These are phyloP conservation scores for Spilogale gracilis DNA, from an alignment of 2,113 vertebrate species.

Conservation along the genomic window DNA sequence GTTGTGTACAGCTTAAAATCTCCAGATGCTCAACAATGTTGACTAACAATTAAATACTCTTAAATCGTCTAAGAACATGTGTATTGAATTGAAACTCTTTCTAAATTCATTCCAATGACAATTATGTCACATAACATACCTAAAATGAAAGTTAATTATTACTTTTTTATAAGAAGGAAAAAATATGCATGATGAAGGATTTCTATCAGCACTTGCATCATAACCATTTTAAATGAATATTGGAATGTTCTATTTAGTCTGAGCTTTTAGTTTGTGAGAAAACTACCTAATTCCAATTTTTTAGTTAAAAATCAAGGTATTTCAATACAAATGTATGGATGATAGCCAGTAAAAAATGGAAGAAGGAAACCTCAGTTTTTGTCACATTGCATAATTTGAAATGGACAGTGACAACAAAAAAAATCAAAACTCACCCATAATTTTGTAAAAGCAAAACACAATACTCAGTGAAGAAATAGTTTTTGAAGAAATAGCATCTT, in stretches of 20 bases:
- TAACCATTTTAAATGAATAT: not conserved
- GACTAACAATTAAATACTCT: not conserved
- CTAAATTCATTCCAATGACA: not conserved
- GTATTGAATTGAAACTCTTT: not conserved
- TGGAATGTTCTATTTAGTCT: not conserved
- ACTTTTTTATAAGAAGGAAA: not conserved
- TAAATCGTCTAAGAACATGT: not conserved
- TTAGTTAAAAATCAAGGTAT: not conserved
- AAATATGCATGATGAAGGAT: not conserved
- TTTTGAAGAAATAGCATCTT: not conserved
- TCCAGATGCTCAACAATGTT: not conserved
- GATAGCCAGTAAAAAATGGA: not conserved
- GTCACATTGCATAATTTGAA: not conserved
- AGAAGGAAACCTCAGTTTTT: not conserved
- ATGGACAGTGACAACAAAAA: not conserved
- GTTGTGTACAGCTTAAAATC: not conserved
- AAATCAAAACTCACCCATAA: not conserved
- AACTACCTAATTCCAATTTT: not conserved
- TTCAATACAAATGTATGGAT: not conserved
- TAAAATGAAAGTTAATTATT: not conserved
- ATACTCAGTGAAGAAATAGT: no score
- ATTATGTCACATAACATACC: not conserved
- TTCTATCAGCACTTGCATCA: not conserved
- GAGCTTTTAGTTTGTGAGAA: not conserved
- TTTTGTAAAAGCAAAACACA: not conserved